These are phyloP conservation scores for Centropus unirufus DNA, from an alignment of 2,113 vertebrate species.

Conservation along the genomic window DNA sequence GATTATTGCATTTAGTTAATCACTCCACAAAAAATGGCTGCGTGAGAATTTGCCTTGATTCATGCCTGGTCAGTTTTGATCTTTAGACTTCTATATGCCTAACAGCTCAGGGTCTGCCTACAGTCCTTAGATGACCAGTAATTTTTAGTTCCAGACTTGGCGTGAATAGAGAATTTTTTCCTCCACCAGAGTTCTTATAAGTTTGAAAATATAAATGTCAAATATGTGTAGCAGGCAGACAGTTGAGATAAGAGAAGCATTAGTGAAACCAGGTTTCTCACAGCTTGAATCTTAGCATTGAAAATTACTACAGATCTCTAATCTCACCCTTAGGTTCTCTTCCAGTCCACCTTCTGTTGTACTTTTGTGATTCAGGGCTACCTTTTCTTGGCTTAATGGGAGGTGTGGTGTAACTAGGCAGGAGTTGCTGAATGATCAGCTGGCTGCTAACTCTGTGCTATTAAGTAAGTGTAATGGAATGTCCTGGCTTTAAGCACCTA, in stretches of 20 bases:
- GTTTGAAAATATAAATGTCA: background rate
- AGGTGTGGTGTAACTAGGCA: background rate
- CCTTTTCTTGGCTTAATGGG: background rate
- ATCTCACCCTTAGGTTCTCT: background rate
- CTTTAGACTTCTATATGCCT: background rate
- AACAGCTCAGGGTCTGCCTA: background rate
- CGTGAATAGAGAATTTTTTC: background rate
- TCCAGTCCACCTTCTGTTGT: background rate
- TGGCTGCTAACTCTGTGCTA: background rate
- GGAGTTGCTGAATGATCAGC: background rate
- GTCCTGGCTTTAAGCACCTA: background rate
- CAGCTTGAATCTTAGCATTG: background rate
- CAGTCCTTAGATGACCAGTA: background rate
- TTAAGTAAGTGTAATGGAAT: background rate
- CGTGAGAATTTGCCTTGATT: background rate
- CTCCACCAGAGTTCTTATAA: background rate
- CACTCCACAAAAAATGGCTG: background rate
- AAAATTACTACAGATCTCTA: background rate
- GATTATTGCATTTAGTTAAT: background rate
- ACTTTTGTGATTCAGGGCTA: background rate
- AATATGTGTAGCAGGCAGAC: background rate
- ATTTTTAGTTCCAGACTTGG: background rate
- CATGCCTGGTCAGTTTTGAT: background rate
- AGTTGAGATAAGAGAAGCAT: background rate
- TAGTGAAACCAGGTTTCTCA: background rate